These are phyloP conservation scores for Cricetomys ansorgei DNA, from an alignment of 2,113 vertebrate species.

Conservation along the genomic window DNA sequence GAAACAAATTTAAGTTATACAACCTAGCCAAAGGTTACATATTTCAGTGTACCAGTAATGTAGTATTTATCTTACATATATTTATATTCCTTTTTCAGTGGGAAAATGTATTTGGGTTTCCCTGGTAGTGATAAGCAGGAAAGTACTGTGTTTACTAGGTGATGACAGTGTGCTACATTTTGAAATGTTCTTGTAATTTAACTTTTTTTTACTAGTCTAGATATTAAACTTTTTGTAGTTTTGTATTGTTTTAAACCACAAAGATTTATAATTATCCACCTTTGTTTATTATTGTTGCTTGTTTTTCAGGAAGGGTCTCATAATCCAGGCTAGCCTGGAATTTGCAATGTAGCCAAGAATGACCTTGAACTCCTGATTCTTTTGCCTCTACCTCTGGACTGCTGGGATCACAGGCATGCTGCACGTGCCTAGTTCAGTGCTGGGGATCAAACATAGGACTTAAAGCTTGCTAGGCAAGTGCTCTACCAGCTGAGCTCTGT, in stretches of 20 bases:
- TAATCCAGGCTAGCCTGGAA: background rate
- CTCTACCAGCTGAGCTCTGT: background rate
- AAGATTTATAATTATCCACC: background rate
- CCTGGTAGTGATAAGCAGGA: background rate
- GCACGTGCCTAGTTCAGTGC: background rate
- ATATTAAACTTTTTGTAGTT: conserved; percentile 32
- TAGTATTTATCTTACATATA: background rate
- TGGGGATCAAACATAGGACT: background rate
- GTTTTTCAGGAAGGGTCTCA: background rate
- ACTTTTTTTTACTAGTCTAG: background rate
- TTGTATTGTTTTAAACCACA: conserved; percentile 33
- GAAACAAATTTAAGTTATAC: conserved; percentile 20
- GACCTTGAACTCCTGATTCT: background rate
- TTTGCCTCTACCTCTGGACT: background rate
- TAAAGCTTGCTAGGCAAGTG: background rate
- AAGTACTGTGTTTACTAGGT: background rate
- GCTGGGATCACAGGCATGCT: no score
- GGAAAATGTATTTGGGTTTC: background rate
- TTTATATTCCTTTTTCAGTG: background rate
- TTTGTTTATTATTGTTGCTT: background rate
- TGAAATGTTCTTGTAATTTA: background rate
- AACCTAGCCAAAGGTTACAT: background rate
- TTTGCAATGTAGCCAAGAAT: background rate
- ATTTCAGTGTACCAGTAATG: background rate
- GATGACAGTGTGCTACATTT: conserved; percentile 37